Conservation (phyloP, 2,797 vertebrate genomes). For the Melanotaenia maccullochi region DNA sequence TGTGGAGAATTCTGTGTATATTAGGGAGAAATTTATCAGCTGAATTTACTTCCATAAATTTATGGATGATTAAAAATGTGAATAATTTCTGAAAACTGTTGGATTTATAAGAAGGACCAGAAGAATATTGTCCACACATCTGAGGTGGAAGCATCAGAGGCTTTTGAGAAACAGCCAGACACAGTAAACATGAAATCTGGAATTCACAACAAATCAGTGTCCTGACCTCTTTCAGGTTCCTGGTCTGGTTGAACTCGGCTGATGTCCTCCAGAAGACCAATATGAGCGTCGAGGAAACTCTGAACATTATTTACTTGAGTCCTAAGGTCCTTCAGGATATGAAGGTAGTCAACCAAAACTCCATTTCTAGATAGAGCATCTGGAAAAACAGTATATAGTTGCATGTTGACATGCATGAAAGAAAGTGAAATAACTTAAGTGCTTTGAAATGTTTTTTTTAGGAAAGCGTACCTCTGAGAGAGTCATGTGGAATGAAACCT, state of each 20-base stretch:
- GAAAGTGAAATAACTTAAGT: neutral
- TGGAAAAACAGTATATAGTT: conserved; percentile 11
- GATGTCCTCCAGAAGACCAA: conserved; percentile 29
- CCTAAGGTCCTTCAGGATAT: conserved; percentile 39
- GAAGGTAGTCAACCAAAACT: conserved; percentile 35
- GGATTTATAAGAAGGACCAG: neutral
- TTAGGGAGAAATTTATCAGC: neutral
- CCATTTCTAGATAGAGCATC: conserved; percentile 18
- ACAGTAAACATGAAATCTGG: neutral
- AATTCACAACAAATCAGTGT: neutral
- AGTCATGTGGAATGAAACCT: neutral
- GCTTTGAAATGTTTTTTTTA: neutral
- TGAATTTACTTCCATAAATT: neutral
- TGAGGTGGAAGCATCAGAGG: neutral
- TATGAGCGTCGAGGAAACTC: conserved; percentile 33
- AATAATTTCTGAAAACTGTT: neutral
- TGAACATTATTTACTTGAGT: conserved; percentile 11
- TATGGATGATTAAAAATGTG: neutral
- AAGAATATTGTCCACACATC: neutral
- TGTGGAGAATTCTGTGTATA: neutral
- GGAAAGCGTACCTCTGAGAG: neutral
- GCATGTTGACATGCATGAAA: neutral
- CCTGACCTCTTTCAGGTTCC: conserved; percentile 14
- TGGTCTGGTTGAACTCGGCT: neutral
- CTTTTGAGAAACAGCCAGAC: neutral